A percentile compares a stretch with the other conserved stretches of the same genome.
phyloP scores from a whole-genome alignment of 2,797 vertebrate species.

The Ctenopoma kingsleyae region DNA sequence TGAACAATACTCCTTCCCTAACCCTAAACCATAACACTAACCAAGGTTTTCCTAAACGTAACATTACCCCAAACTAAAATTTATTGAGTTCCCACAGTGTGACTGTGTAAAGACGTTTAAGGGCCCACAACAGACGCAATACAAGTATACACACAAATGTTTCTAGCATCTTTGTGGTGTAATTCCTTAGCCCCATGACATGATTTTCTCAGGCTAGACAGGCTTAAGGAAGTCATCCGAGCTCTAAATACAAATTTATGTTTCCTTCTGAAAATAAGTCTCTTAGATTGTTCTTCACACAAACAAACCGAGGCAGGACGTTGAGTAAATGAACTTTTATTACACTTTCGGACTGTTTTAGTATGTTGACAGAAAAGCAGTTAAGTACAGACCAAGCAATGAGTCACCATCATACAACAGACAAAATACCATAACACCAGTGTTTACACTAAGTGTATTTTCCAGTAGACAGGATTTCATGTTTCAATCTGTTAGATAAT shows the following conservation, averaged over 20 bases:
- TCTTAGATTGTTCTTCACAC: background rate
- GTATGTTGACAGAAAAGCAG: slow-evolving; percentile 57
- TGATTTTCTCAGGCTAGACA: no score
- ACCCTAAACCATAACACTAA: no score
- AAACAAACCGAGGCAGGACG: slow-evolving; percentile 5
- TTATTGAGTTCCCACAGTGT: no score
- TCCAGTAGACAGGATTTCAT: slow-evolving; percentile 14
- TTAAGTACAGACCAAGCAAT: slow-evolving; percentile 45
- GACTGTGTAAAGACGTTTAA: no score
- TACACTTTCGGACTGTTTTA: slow-evolving; percentile 44
- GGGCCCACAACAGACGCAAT: no score
- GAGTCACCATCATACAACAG: slow-evolving; percentile 32
- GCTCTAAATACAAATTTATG: background rate
- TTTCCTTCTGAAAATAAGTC: background rate
- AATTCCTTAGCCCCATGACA: no score
- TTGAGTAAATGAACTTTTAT: slow-evolving; percentile 62
- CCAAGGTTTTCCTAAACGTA: no score
- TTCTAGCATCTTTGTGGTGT: no score
- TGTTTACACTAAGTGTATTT: slow-evolving; percentile 43
- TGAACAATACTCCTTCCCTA: no score
- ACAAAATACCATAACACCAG: slow-evolving; percentile 37
- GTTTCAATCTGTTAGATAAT: slow-evolving; percentile 10
- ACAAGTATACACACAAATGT: no score
- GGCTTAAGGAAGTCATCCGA: no score
- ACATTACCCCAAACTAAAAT: no score